phyloP scores from a whole-genome alignment of 2,888 invertebrate species.

The Platypus cylindrus region DNA sequence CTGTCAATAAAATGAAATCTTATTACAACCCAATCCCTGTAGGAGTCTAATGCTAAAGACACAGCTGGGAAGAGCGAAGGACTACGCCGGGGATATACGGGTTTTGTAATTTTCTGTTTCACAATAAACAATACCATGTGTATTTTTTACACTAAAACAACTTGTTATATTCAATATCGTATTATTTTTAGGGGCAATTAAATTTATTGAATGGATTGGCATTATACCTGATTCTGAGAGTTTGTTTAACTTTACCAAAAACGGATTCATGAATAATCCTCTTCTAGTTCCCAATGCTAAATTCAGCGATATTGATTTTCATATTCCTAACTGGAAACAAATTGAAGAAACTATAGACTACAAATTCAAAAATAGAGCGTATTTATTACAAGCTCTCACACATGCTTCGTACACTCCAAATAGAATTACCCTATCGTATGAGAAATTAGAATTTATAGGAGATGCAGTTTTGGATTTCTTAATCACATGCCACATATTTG shows the following conservation, averaged over 20 bases:
- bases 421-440: slow-evolving; percentile 75
- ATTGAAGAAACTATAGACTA: slow-evolving; percentile 58
- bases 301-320: slow-evolving; percentile 36
- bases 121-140: not conserved
- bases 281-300: slow-evolving; percentile 30
- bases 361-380: slow-evolving; percentile 66
- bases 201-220: slow-evolving; percentile 38
- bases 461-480: slow-evolving; percentile 86
- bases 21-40: no score
- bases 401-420: slow-evolving; percentile 82
- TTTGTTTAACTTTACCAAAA: slow-evolving; percentile 22
- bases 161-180: no score
- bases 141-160: not conserved
- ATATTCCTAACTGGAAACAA: slow-evolving; percentile 23
- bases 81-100: no score
- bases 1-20: no score
- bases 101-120: slow-evolving; percentile 2
- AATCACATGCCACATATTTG: slow-evolving; percentile 77
- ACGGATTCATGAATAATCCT: slow-evolving; percentile 28
- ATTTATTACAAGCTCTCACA: slow-evolving; percentile 80
- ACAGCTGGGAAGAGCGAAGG: no score
- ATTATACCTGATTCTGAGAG: slow-evolving; percentile 29
- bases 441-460: slow-evolving; percentile 82
- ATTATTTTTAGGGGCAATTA: slow-evolving; percentile 22
- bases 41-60: no score